A percentile compares a stretch with the other conserved stretches of the same genome.
Conservation (phyloP, 2,888 invertebrate species). For the Lycaena phlaeas region DNA sequence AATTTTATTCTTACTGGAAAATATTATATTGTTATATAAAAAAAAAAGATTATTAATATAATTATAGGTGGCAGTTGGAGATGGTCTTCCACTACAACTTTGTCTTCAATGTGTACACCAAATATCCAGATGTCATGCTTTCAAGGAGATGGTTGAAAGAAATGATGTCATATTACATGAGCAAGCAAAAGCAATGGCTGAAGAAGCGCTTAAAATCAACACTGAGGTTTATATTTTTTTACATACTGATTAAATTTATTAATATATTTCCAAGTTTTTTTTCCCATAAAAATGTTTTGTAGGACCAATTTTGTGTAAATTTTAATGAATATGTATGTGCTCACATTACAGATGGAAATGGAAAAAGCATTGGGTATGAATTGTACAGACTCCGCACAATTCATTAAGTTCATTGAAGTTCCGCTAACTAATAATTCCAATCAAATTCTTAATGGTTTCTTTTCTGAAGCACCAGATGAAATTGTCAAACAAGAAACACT, state of each 20-base stretch:
- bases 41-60: too few species aligned
- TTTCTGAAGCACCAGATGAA: conserved; percentile 27
- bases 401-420: conserved; percentile 48
- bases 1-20: too few species aligned
- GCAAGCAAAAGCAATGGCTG: conserved; percentile 39
- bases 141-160: conserved; percentile 74
- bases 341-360: conserved; percentile 27
- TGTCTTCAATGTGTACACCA: conserved; percentile 78
- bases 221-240: conserved; percentile 30
- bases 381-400: conserved; percentile 32
- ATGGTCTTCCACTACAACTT: conserved; percentile 74
- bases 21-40: too few species aligned
- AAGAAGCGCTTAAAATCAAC: conserved; percentile 36
- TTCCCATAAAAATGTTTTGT: too few species aligned
- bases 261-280: too few species aligned
- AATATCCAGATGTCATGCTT: conserved; percentile 76
- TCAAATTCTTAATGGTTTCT: conserved; percentile 53
- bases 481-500: conserved; percentile 23
- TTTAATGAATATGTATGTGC: too few species aligned
- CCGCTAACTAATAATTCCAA: conserved; percentile 30
- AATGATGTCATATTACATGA: conserved; percentile 72
- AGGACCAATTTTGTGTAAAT: too few species aligned
- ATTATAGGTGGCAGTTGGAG: conserved; percentile 66
- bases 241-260: background rate
- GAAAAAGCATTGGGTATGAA: conserved; percentile 35